These are phyloP conservation scores for Chalcis sispes DNA, from an alignment of 2,888 invertebrate genomes.

Conservation along the genomic window DNA sequence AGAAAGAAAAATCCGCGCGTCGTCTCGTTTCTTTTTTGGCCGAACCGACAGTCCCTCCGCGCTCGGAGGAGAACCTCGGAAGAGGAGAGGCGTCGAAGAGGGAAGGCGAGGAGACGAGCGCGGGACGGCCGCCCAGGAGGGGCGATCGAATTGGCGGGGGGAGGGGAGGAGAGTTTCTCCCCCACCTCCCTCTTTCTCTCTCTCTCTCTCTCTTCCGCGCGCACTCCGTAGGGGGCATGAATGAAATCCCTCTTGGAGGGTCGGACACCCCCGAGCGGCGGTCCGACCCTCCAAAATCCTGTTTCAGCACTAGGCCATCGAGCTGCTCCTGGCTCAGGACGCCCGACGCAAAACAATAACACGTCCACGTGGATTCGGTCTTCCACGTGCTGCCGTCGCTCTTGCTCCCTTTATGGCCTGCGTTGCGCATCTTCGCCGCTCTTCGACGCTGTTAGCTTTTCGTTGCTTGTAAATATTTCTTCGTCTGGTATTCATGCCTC, in stretches of 20 bases:
- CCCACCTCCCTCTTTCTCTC: constrained; percentile 58
- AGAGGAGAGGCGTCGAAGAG: constrained; percentile 31
- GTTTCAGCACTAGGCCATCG: constrained; percentile 57
- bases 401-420: background rate
- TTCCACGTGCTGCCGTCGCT: constrained; percentile 62
- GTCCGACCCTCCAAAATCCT: constrained; percentile 72
- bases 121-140: constrained; percentile 37
- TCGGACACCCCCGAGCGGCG: constrained; percentile 64
- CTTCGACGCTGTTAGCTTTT: constrained; percentile 36
- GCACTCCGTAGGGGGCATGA: constrained; percentile 68
- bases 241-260: constrained; percentile 75
- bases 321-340: constrained; percentile 61
- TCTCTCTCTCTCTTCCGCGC: constrained; percentile 63
- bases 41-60: too few relatives aligned
- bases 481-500: background rate
- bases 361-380: constrained; percentile 67
- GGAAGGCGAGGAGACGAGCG: background rate
- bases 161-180: constrained; percentile 15
- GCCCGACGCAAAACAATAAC: constrained; percentile 72
- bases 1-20: background rate
- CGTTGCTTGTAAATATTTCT: constrained; percentile 36
- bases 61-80: background rate
- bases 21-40: constrained; percentile 29
- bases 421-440: constrained; percentile 4
- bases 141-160: constrained; percentile 34